These are phyloP conservation scores for Mycogona germanica DNA, from an alignment of 2,888 invertebrate genomes.

Conservation along the genomic window DNA sequence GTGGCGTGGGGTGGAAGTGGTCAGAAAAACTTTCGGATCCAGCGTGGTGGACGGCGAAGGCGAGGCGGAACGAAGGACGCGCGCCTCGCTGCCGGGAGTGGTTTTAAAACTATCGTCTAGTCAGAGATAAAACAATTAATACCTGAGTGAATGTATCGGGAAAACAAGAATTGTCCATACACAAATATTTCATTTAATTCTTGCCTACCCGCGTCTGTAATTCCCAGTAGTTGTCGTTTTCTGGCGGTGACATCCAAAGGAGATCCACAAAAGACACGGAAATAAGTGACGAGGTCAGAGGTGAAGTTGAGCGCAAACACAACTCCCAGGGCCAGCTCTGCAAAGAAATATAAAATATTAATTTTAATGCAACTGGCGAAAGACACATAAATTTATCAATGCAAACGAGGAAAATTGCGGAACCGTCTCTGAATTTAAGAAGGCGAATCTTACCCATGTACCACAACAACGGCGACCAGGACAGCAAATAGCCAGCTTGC, in stretches of 20 bases:
- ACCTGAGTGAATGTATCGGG: too few relatives aligned
- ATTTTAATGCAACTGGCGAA: too few relatives aligned
- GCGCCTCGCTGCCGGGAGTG: not conserved
- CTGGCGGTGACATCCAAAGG: not conserved
- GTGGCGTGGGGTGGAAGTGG: not conserved
- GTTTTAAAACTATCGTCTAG: constrained; percentile 7
- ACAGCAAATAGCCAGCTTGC: constrained; percentile 3
- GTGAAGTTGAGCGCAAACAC: constrained; percentile 1
- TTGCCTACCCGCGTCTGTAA: not conserved
- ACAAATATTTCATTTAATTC: not conserved
- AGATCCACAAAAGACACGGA: constrained; percentile 1
- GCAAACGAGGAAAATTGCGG: too few relatives aligned
- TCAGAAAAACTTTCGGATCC: not conserved
- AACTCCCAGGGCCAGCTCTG: not conserved
- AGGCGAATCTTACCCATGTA: constrained; percentile 5
- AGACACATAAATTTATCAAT: not conserved
- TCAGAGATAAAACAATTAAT: not conserved
- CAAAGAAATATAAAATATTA: not conserved
- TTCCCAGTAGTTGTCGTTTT: constrained; percentile 2
- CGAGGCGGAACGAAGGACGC: not conserved
- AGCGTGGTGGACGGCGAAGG: not conserved
- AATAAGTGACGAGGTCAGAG: not conserved
- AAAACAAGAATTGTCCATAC: too few relatives aligned
- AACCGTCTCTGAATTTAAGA: not conserved
- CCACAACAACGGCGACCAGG: constrained; percentile 6